phyloP scores from a whole-genome alignment of 2,113 vertebrate species.

The Electrona antarctica region DNA sequence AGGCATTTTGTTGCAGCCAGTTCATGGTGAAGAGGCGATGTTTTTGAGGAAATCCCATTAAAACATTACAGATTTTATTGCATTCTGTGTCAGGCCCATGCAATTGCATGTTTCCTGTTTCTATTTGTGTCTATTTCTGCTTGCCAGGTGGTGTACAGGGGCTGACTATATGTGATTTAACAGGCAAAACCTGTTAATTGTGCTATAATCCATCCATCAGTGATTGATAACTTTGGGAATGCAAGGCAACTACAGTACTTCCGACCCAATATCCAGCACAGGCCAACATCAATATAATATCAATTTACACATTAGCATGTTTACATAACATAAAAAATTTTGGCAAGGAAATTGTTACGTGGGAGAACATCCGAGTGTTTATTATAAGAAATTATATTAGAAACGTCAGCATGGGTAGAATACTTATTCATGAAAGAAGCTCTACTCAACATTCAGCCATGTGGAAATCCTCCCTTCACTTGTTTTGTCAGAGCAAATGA shows the following conservation, averaged over 20 bases:
- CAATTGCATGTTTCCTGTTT: slow-evolving; percentile 17
- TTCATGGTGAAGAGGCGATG: slow-evolving; percentile 12
- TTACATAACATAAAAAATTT: background rate
- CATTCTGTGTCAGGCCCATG: slow-evolving; percentile 31
- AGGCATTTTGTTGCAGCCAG: slow-evolving; percentile 27
- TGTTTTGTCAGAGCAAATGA: slow-evolving; percentile 35
- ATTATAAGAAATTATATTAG: background rate
- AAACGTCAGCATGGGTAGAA: background rate
- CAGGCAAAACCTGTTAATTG: background rate
- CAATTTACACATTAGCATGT: background rate
- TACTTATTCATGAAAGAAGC: slow-evolving; percentile 4
- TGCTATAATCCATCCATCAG: background rate
- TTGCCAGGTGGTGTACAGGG: slow-evolving; percentile 26
- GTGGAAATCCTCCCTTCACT: slow-evolving; percentile 24
- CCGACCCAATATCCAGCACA: background rate
- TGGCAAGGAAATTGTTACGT: slow-evolving; percentile 2
- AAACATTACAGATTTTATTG: slow-evolving; percentile 30
- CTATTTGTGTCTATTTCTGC: slow-evolving; percentile 36
- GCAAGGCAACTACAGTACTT: background rate
- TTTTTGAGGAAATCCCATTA: slow-evolving; percentile 41
- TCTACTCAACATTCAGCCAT: background rate
- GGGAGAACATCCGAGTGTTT: slow-evolving; percentile 8
- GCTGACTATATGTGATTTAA: background rate
- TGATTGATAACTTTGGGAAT: background rate
- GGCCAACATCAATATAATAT: background rate